phyloP scores from a whole-genome alignment of 2,888 invertebrate genomes.

The Thalpophila matura region DNA sequence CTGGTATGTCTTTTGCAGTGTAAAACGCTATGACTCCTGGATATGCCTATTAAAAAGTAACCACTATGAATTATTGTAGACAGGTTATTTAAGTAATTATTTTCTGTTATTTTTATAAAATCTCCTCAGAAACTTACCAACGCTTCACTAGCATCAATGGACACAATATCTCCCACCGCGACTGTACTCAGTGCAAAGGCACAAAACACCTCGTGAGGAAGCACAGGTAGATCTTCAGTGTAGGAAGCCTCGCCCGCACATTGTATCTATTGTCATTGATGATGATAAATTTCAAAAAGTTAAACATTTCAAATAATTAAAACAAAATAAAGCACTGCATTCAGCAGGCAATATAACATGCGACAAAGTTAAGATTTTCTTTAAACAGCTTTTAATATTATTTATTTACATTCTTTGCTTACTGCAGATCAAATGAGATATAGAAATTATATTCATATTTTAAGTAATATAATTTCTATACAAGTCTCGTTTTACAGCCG shows the following conservation, averaged over 20 bases:
- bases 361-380: too few species aligned
- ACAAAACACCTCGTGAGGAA: constrained; percentile 92
- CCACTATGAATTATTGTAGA: not conserved
- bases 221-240: constrained; percentile 91
- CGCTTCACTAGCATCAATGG: constrained; percentile 91
- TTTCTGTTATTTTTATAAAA: not conserved
- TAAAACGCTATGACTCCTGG: constrained; percentile 92
- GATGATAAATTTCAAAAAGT: too few species aligned
- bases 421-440: too few species aligned
- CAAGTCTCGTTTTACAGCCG: too few species aligned
- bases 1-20: constrained; percentile 92
- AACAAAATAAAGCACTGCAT: too few species aligned
- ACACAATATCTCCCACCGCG: constrained; percentile 88
- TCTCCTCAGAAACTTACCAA: constrained; percentile 84
- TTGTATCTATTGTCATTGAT: constrained; percentile 85
- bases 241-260: constrained; percentile 93
- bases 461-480: too few species aligned
- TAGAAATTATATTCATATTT: too few species aligned
- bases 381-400: too few species aligned
- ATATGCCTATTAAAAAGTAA: constrained; percentile 62
- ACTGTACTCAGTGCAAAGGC: constrained; percentile 91
- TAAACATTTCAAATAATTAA: too few species aligned
- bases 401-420: too few species aligned
- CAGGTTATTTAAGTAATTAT: too few species aligned
- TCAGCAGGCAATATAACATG: too few species aligned